phyloP scores from a whole-genome alignment of 2,888 invertebrate species.

The Amiota minor region DNA sequence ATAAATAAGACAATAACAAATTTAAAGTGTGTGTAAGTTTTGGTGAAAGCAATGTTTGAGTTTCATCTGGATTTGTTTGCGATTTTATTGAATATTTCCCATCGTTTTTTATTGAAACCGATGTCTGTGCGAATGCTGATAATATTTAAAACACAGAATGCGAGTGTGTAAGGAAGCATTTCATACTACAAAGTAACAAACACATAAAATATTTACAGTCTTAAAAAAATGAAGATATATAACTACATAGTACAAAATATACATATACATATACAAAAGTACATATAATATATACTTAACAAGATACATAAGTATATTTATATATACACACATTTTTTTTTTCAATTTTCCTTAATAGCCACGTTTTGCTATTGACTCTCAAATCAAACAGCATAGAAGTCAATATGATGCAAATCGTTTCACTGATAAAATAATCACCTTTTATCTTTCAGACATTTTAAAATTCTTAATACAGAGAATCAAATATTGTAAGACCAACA shows the following conservation, averaged over 20 bases:
- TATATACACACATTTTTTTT: slow-evolving; percentile 50
- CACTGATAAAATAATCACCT: too few species aligned
- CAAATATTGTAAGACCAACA: too few species aligned
- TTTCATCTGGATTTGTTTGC: slow-evolving; percentile 20
- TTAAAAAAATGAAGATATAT: slow-evolving; percentile 27
- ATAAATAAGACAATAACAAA: background rate
- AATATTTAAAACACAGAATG: slow-evolving; percentile 45
- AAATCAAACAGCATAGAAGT: background rate
- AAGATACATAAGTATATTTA: background rate
- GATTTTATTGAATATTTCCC: background rate
- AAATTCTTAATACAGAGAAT: too few species aligned
- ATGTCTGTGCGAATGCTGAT: slow-evolving; percentile 63
- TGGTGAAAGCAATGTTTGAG: background rate
- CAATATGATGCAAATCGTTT: too few species aligned
- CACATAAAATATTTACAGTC: slow-evolving; percentile 52
- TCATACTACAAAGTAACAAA: slow-evolving; percentile 60
- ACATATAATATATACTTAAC: slow-evolving; percentile 36
- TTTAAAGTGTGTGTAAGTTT: slow-evolving; percentile 4
- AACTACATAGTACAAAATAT: slow-evolving; percentile 2
- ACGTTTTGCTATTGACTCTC: slow-evolving; percentile 51
- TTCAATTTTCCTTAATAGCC: slow-evolving; percentile 65
- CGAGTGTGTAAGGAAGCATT: slow-evolving; percentile 27
- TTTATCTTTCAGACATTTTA: too few species aligned
- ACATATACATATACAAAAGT: background rate
- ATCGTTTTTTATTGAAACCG: slow-evolving; percentile 37